phyloP scores from a whole-genome alignment of 1,140 invertebrate species.

The Eubasilissa regina region DNA sequence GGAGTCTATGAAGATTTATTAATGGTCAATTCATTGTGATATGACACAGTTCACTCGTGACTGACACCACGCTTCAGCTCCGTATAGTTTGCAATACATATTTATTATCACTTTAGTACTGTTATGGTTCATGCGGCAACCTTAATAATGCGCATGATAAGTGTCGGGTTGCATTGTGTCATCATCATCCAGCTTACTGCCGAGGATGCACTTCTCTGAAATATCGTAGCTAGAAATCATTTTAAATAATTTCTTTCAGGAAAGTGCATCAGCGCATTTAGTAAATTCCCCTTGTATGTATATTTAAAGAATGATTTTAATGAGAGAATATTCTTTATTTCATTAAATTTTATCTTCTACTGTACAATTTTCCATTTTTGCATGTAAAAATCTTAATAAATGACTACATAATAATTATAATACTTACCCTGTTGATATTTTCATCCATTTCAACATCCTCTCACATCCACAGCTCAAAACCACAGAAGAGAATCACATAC shows the following conservation, averaged over 20 bases:
- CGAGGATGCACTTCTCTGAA: constrained; percentile 57
- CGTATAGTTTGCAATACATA: constrained; percentile 34
- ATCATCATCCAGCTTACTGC: constrained; percentile 50
- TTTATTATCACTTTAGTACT: constrained; percentile 12
- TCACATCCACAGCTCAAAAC: not conserved
- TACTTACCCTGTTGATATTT: constrained; percentile 24
- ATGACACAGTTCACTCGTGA: constrained; percentile 40
- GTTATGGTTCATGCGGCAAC: not conserved
- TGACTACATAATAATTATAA: constrained; percentile 61
- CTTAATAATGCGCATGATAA: too few species aligned
- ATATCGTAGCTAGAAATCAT: constrained; percentile 55
- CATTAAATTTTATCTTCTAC: constrained; percentile 61
- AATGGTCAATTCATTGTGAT: constrained; percentile 58
- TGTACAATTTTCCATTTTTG: constrained; percentile 62
- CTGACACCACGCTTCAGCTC: constrained; percentile 30
- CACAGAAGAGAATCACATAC: not conserved
- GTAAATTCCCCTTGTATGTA: constrained; percentile 58
- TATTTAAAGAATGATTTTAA: constrained; percentile 59
- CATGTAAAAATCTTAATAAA: constrained; percentile 61
- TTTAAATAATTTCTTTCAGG: constrained; percentile 54
- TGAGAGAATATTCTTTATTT: constrained; percentile 59
- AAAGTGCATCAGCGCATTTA: constrained; percentile 56
- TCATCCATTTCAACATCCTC: constrained; percentile 3
- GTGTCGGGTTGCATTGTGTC: constrained; percentile 47
- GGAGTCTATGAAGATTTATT: constrained; percentile 55